phyloP scores from a whole-genome alignment of 2,113 vertebrate species.

The Gadus chalcogrammus region DNA sequence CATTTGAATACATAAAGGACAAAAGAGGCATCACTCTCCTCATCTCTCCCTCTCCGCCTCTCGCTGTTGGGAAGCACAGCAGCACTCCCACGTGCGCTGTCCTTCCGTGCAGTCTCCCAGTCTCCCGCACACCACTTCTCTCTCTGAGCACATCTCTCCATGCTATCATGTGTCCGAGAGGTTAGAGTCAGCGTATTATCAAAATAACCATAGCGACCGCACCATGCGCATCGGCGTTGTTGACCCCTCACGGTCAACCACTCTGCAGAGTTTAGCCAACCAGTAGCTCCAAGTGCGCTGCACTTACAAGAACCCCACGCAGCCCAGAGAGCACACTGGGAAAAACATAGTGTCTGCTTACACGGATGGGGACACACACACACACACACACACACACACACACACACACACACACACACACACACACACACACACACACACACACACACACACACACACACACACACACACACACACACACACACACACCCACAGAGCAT shows the following conservation, averaged over 20 bases:
- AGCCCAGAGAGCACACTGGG: not conserved
- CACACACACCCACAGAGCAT: slow-evolving; percentile 3
- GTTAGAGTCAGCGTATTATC: not conserved
- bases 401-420: slow-evolving; percentile 11
- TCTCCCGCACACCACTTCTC: not conserved
- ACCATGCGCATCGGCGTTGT: not conserved
- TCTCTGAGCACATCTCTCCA: not conserved
- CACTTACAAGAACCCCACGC: not conserved
- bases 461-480: slow-evolving; percentile 8
- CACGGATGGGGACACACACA: not conserved
- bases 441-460: slow-evolving; percentile 10
- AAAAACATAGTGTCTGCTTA: not conserved
- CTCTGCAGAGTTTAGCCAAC: slow-evolving; percentile 10
- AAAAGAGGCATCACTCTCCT: too few species aligned
- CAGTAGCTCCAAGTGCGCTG: not conserved
- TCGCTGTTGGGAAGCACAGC: too few species aligned
- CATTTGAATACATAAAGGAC: too few species aligned
- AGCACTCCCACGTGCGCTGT: too few species aligned
- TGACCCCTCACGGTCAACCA: slow-evolving; percentile 21
- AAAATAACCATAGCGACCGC: not conserved
- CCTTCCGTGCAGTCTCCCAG: not conserved
- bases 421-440: slow-evolving; percentile 10
- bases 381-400: slow-evolving; percentile 7
- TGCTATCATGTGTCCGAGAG: not conserved
- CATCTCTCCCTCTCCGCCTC: too few species aligned